phyloP scores from a whole-genome alignment of 2,113 vertebrate genomes.

The Echinops telfairi region DNA sequence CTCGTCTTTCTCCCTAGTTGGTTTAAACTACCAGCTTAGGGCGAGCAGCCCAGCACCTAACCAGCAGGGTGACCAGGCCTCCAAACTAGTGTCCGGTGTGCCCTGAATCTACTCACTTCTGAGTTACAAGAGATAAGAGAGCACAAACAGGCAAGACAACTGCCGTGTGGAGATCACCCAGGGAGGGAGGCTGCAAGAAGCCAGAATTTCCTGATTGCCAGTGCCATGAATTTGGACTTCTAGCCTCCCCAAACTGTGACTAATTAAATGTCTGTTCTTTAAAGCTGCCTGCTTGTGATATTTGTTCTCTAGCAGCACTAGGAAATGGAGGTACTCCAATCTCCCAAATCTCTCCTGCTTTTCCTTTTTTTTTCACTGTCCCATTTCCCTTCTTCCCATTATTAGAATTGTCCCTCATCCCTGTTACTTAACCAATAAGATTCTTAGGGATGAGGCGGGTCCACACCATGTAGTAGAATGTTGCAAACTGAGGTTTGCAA shows the following conservation, averaged over 20 bases:
- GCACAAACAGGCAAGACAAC: not conserved
- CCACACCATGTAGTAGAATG: not conserved
- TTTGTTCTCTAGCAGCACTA: not conserved
- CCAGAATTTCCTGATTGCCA: not conserved
- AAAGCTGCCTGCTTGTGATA: not conserved
- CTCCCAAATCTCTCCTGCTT: too few relatives aligned
- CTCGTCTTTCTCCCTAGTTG: too few relatives aligned
- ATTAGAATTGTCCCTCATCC: too few relatives aligned
- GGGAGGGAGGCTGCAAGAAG: not conserved
- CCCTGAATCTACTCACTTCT: not conserved
- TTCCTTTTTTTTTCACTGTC: too few relatives aligned
- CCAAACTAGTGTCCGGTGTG: not conserved
- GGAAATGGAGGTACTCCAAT: not conserved
- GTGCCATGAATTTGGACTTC: not conserved
- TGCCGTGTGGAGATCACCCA: not conserved
- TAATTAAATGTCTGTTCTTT: not conserved
- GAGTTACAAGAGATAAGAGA: not conserved
- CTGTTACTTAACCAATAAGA: not conserved
- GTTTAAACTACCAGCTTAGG: too few relatives aligned
- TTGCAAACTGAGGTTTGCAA: conserved; percentile 17
- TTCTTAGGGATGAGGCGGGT: not conserved
- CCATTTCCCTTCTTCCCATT: too few relatives aligned
- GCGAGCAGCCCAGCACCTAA: too few relatives aligned
- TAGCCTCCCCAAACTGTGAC: not conserved
- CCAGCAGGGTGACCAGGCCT: too few relatives aligned